Conservation (phyloP, 92 coral and sea anemone species). For the Parazoanthus atlanticus region DNA sequence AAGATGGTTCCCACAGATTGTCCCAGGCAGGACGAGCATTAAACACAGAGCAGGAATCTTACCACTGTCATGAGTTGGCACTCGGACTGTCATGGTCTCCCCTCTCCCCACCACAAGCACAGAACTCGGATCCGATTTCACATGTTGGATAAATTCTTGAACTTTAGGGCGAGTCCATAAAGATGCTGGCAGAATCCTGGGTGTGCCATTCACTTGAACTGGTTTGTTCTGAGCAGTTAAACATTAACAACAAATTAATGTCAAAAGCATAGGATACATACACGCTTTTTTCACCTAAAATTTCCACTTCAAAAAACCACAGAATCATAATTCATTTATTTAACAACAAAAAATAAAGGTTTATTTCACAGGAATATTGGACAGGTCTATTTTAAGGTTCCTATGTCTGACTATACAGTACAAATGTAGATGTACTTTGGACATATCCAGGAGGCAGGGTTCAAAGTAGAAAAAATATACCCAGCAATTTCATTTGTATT, state of each 20-base stretch:
- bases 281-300: not conserved
- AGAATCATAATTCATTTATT: not conserved
- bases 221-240: not conserved
- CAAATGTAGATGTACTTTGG: too few relatives aligned
- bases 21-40: not conserved
- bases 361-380: too few relatives aligned
- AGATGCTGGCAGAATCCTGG: constrained; percentile 92
- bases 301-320: not conserved
- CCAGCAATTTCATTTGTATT: too few relatives aligned
- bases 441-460: too few relatives aligned
- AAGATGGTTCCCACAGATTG: not conserved
- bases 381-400: too few relatives aligned
- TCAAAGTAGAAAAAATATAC: too few relatives aligned
- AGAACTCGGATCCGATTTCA: constrained; percentile 97
- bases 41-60: constrained; percentile 18
- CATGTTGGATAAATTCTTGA: constrained; percentile 97
- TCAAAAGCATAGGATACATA: not conserved
- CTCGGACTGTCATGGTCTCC: constrained; percentile 99
- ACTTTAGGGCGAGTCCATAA: constrained; percentile 99
- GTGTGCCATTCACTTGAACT: constrained; percentile 73
- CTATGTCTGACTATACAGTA: too few relatives aligned
- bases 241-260: not conserved
- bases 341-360: not conserved
- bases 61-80: constrained; percentile 99
- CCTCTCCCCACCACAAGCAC: constrained; percentile 99